Evolutionary conservation across 2,888 invertebrate species (phyloP), one percentile per base, ranked within the genome.

Genomic region (Uloborus plumipes): DNA sequence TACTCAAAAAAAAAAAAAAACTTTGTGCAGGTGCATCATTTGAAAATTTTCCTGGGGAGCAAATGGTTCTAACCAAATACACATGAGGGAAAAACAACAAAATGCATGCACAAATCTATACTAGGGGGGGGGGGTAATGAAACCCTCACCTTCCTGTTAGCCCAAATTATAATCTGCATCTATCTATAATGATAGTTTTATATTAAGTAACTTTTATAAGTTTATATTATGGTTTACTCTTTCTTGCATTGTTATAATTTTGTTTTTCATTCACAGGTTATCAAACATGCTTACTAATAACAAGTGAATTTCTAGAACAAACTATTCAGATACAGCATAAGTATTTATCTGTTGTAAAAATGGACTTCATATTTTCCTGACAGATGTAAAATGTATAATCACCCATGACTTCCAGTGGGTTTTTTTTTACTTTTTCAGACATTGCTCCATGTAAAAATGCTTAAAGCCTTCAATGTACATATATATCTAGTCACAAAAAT

Each of bases 281-380:
- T 94, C 95, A 84, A 96, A 95, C 88, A 94, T 96, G 73, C 90
- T 97, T 88, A 95, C 95, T 90, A 95, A 94, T 88, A 93, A 93
- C 90, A 96, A 96, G 93, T 96, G 85, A 86, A 80, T 61, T 47
- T 72, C 55, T 55, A 55, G 74, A 78, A 77, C 71, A 78, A 74
- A 74, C 50, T 80, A 26, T 39, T 16, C 47, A 70, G 69, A 70
- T 59, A 74, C 64, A 70, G 74, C 65, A 58, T 49, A 39, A 65
- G 69, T 74, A 81, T 55, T 74, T 55, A 50, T 58, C 47, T 49
- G 51, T 72, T 72, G 55, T 61, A 69, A 62, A 75, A 74, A 72
- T 39, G 64, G 69, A 74, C 64, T 50, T 78, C 67, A 73, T 79
- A 59, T 65, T 70, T 61, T 64, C 64, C 66, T 67, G 62, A 62